Evolutionary conservation across 2,113 vertebrate genomes (phyloP).

Genomic region (Octodon degus): DNA sequence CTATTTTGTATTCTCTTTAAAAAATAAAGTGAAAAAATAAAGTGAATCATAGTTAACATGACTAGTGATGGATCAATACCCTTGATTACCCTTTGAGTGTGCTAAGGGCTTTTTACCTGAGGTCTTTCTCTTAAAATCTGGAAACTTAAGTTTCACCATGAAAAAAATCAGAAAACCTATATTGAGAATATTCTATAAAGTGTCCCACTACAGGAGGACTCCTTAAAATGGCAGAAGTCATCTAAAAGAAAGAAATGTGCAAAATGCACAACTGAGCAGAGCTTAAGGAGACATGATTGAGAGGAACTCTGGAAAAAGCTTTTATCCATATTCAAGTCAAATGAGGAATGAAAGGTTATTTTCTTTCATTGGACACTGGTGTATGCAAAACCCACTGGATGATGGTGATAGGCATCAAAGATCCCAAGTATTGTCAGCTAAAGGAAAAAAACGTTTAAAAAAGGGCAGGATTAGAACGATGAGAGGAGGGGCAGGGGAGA

Average conservation of each 20-base stretch:
- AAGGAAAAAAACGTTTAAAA: neutral
- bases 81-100: neutral
- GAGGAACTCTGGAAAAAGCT: neutral
- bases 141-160: neutral
- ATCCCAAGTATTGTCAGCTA: neutral
- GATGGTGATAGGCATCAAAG: neutral
- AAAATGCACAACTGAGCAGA: neutral
- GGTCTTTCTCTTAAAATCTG: neutral
- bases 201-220: neutral
- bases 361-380: neutral
- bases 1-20: too few relatives aligned
- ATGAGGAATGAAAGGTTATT: neutral
- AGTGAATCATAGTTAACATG: neutral
- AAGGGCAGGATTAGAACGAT: neutral
- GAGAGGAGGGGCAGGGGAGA: neutral
- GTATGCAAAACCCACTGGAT: neutral
- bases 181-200: neutral
- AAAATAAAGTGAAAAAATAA: too few relatives aligned
- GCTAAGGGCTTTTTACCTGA: neutral
- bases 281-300: neutral
- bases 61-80: too few relatives aligned
- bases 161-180: neutral
- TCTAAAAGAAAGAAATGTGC: neutral
- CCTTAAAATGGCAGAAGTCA: neutral
- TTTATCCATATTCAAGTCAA: neutral